A percentile compares a stretch with the other conserved stretches of the same genome.
phyloP scores from a whole-genome alignment of 2,113 vertebrate genomes.

The Dasyprocta punctata region DNA sequence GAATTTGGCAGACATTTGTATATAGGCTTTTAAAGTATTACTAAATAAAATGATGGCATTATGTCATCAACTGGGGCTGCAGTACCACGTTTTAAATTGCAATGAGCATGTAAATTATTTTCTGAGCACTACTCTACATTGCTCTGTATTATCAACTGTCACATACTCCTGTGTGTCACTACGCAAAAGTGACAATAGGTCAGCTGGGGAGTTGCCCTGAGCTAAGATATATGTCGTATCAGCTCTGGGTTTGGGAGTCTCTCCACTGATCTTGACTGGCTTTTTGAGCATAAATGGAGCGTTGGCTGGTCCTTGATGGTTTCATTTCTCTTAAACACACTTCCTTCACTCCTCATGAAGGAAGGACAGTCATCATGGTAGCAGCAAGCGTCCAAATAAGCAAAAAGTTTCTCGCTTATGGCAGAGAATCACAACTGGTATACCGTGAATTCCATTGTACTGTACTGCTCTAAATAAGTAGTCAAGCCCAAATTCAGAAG shows the following conservation, averaged over 20 bases:
- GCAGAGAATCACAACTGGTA: not conserved
- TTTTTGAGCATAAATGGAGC: not conserved
- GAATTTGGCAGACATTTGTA: not conserved
- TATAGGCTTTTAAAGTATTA: not conserved
- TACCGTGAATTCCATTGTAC: not conserved
- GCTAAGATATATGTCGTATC: not conserved
- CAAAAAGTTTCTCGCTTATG: not conserved
- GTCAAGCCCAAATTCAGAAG: not conserved
- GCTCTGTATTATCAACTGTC: not conserved
- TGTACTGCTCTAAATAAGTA: not conserved
- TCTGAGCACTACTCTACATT: not conserved
- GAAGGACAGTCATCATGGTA: not conserved
- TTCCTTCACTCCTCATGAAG: not conserved
- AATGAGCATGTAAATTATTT: not conserved
- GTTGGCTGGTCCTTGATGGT: not conserved
- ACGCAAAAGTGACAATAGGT: not conserved
- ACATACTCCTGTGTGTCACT: not conserved
- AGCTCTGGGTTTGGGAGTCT: not conserved
- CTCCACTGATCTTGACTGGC: not conserved
- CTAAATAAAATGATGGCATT: constrained; percentile 25
- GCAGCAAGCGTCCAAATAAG: not conserved
- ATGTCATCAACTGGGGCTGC: not conserved
- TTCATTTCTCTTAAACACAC: not conserved
- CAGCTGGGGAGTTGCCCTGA: not conserved
- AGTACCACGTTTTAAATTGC: not conserved